These are phyloP conservation scores for Theristicus caerulescens DNA, from an alignment of 2,113 vertebrate species.

Conservation along the genomic window DNA sequence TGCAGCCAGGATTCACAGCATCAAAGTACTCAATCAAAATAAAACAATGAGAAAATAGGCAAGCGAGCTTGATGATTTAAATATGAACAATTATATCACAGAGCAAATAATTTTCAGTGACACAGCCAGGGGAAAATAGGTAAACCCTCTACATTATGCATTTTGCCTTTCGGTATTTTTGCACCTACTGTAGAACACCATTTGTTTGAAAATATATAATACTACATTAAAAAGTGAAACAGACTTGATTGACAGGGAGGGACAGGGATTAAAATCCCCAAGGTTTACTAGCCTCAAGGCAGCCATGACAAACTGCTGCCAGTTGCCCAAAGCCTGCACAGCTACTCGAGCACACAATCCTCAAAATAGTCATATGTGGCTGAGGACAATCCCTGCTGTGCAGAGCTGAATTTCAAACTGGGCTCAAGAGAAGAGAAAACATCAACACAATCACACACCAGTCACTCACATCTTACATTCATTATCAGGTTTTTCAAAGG, in stretches of 20 bases:
- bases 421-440: conserved; percentile 50
- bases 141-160: background rate
- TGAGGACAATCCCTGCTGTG: conserved; percentile 49
- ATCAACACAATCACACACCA: conserved; percentile 53
- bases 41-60: background rate
- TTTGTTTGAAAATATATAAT: conserved; percentile 12
- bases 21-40: conserved; percentile 25
- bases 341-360: conserved; percentile 9
- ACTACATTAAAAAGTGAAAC: background rate
- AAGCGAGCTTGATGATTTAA: conserved; percentile 20
- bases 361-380: conserved; percentile 43
- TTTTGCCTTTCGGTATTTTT: background rate
- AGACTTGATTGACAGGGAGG: conserved; percentile 5
- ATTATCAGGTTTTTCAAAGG: conserved; percentile 75
- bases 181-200: background rate
- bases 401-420: conserved; percentile 59
- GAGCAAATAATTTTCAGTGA: background rate
- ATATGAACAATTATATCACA: background rate
- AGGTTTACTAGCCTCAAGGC: conserved; percentile 34
- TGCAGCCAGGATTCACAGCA: conserved; percentile 8
- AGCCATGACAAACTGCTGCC: conserved; percentile 33
- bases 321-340: conserved; percentile 3
- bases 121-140: background rate
- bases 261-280: conserved; percentile 15
- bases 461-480: conserved; percentile 58